Conservation (phyloP, 2,888 invertebrate species). For the Carpatolechia fugitivella region DNA sequence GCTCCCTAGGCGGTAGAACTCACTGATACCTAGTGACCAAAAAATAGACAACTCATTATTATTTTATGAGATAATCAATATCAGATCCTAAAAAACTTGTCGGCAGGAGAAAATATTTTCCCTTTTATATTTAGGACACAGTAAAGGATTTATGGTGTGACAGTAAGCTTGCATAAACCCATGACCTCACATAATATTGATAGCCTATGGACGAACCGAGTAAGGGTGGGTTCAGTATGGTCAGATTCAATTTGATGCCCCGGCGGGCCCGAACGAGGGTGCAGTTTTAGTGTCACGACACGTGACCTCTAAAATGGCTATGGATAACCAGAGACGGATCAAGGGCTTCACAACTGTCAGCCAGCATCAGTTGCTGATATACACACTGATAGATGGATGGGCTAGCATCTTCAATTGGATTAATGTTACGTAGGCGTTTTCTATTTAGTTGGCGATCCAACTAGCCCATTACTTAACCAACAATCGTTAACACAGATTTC, state of each 20-base stretch:
- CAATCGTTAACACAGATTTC: too few relatives aligned
- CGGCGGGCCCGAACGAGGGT: not conserved
- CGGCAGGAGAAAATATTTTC: not conserved
- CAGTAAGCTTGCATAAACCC: conserved; percentile 1
- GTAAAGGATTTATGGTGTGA: conserved; percentile 1
- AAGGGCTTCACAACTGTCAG: not conserved
- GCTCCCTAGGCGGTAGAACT: too few relatives aligned
- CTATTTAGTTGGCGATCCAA: too few relatives aligned
- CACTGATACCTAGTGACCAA: too few relatives aligned
- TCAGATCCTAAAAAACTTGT: too few relatives aligned
- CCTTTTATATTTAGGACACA: not conserved
- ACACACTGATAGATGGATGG: too few relatives aligned
- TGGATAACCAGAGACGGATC: not conserved
- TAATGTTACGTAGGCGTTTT: too few relatives aligned
- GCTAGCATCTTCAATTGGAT: too few relatives aligned
- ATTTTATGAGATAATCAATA: too few relatives aligned
- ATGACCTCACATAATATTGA: conserved; percentile 2
- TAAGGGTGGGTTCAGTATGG: not conserved
- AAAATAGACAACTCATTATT: too few relatives aligned
- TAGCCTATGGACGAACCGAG: not conserved
- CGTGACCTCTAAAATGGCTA: not conserved
- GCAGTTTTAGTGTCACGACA: not conserved
- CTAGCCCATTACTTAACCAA: too few relatives aligned
- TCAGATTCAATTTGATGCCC: conserved; percentile 3
- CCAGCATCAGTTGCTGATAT: not conserved